Evolutionary conservation across 2,113 vertebrate genomes (phyloP).

Genomic region (Puntigrus tetrazona): DNA sequence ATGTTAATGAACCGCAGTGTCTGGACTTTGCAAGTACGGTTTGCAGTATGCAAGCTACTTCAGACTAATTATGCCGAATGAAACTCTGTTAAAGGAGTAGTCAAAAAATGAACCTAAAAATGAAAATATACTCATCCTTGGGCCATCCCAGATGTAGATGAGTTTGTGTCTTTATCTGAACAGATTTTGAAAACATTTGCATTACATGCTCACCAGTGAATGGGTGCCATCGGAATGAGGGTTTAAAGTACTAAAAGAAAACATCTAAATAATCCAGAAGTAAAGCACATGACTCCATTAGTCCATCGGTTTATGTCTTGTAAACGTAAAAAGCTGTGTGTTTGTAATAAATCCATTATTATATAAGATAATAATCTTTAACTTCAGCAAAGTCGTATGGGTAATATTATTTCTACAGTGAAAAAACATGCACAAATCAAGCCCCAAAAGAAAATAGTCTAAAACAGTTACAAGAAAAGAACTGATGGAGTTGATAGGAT

Average conservation of each 20-base stretch:
- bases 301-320: no score
- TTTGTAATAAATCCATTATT: not conserved
- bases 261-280: not conserved
- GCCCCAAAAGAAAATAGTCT: no score
- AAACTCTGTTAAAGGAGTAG: constrained; percentile 9
- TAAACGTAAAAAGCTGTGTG: not conserved
- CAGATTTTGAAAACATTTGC: not conserved
- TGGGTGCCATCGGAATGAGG: not conserved
- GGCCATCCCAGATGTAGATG: not conserved
- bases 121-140: not conserved
- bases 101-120: no score
- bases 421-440: no score
- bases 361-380: not conserved
- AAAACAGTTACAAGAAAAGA: no score
- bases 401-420: no score
- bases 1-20: not conserved
- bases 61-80: not conserved
- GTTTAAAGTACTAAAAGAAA: not conserved
- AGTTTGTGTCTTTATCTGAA: not conserved
- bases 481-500: no score
- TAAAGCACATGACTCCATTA: not conserved
- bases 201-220: not conserved
- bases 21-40: not conserved
- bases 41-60: not conserved
- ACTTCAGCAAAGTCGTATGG: no score